Base-by-base conservation (phyloP, 2,797 vertebrate genomes). In the Sphaeramia orbicularis region DNA sequence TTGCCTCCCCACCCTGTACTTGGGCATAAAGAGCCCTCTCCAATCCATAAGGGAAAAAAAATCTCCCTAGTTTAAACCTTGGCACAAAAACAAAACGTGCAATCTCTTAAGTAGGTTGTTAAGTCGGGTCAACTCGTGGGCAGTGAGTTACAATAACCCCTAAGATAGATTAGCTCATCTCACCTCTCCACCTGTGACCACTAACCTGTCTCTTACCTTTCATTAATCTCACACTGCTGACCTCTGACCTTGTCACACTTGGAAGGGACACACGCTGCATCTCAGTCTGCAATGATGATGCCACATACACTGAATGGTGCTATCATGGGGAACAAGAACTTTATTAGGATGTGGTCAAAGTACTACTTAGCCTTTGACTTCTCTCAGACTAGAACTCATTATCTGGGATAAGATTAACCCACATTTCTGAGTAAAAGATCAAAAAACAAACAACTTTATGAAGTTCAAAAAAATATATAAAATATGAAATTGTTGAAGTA, bases 341-440 rank as follows among this genome's bases (percentile, higher is more conserved):
- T 90, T 83, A 87, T 86, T 85, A 86, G 77, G 73, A 72, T 52
- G 66, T 66, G 58, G 65, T 76, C 78, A 81, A 84, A 90, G 78
- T 85, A 74, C 72, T 82, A 71, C 76, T 90, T 89, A 91, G 78
- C 85, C 77, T 88, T 52, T 78, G 68, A 83, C 79, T 76, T 73
- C 48, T 59, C 19, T 38, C 50, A 70, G 66, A 53, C 71, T 45
- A 64, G 27, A 83, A 71, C 76, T 78, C 76, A 84, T 84, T 86
- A 89, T 82, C 73, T 77, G 43, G 10, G 58, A 70, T 38, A 49
- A 70, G 81, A 89, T 88, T 82, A 89, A 84, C 80, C 77, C 72
- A 75, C 67, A 75, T 64, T 65, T 71, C 57, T 18, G 52, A 74
- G 49, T 63, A 61, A 71, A 76, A 59, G 32, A 77, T 76, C 63